Percentiles rank a stretch among this genome's conserved stretches.
These are phyloP conservation scores for Stenodema calcarata DNA, from an alignment of 2,888 invertebrate species.

Conservation along the genomic window DNA sequence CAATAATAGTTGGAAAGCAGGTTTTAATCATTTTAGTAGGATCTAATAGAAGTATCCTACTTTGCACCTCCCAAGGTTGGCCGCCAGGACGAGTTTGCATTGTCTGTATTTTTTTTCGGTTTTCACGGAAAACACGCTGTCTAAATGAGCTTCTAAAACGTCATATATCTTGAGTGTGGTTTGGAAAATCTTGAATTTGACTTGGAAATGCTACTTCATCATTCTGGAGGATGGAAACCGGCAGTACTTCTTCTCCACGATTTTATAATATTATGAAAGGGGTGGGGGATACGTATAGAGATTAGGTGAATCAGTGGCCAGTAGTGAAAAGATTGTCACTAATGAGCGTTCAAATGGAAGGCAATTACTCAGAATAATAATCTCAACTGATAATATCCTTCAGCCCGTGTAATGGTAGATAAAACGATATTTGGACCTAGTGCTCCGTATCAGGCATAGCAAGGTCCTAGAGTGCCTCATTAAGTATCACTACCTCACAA, in stretches of 20 bases:
- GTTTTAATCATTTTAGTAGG: too few relatives aligned
- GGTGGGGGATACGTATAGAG: not conserved
- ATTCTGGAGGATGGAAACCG: not conserved
- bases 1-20: too few relatives aligned
- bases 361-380: constrained; percentile 2
- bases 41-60: too few relatives aligned
- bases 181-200: too few relatives aligned
- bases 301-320: not conserved
- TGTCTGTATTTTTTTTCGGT: too few relatives aligned
- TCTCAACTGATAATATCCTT: not conserved
- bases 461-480: not conserved
- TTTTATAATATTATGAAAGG: not conserved
- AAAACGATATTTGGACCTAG: not conserved
- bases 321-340: not conserved
- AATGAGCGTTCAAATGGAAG: not conserved
- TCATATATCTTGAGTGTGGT: too few relatives aligned
- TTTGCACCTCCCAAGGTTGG: too few relatives aligned
- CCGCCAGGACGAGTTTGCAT: too few relatives aligned
- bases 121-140: too few relatives aligned
- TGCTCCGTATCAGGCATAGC: not conserved
- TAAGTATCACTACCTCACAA: not conserved
- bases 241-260: not conserved
- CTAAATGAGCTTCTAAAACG: too few relatives aligned
- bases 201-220: too few relatives aligned
- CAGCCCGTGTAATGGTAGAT: not conserved